phyloP scores from a whole-genome alignment of 2,113 vertebrate genomes.

The Promerops cafer region DNA sequence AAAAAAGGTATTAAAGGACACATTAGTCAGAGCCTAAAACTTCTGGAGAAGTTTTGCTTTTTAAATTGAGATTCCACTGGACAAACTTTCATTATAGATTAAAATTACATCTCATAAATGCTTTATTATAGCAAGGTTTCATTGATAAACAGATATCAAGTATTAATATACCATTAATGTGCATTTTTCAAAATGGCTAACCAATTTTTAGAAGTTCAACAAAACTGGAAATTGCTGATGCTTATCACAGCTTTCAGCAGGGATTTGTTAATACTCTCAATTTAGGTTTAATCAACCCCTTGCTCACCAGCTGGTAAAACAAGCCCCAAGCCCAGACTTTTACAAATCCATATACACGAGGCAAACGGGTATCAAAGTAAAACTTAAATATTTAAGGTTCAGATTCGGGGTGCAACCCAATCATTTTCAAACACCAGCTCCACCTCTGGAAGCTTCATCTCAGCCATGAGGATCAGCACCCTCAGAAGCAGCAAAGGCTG shows the following conservation, averaged over 20 bases:
- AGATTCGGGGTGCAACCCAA: background rate
- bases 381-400: background rate
- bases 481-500: background rate
- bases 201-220: background rate
- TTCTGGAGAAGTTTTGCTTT: background rate
- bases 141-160: constrained; percentile 28
- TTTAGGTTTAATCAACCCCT: constrained; percentile 4
- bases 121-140: background rate
- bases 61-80: background rate
- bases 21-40: background rate
- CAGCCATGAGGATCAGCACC: background rate
- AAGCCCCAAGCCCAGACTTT: background rate
- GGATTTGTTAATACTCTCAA: background rate
- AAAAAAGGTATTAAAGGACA: background rate
- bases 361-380: background rate
- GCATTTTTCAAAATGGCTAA: constrained; percentile 1
- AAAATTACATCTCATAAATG: constrained; percentile 31
- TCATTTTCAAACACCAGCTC: background rate
- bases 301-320: background rate
- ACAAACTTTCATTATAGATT: background rate
- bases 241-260: constrained; percentile 1
- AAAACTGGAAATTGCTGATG: constrained; percentile 33
- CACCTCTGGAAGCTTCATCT: background rate
- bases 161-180: constrained; percentile 11
- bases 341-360: background rate